Evolutionary conservation across 2,113 vertebrate species (phyloP), one percentile per base, ranked within the genome.

Genomic region (Otocyon megalotis): DNA sequence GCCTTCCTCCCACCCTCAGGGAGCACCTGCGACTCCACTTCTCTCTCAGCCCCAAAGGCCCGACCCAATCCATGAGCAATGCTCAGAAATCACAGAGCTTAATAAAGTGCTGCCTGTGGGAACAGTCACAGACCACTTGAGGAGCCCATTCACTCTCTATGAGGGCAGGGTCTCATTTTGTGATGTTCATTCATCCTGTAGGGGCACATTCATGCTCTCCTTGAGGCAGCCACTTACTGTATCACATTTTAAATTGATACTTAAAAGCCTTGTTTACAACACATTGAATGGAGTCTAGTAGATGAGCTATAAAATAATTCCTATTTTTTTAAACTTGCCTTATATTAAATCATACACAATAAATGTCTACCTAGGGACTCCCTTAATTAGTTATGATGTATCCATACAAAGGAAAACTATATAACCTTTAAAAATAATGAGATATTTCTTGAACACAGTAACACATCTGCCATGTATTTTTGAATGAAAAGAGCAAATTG

Each of bases 61-160:
- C 1, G 8, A 48, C 48, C 76, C 50, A 26, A 0, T 8, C 77
- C 32, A 5, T 0, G 13, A 76, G 65, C 77, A 67, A 56, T 5
- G 15, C 35, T 83, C 50, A 3, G n/a, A 56, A 60, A 24, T 35
- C 24, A 24, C 17, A 3, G 26, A 48, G 22, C 6, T 56, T 82
- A 22, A 63, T 8, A 81, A 14, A n/a, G 24, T 5, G 13, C 16
- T 14, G 71, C 30, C 35, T 15, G 8, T 0, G 14, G 65, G 13
- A 9, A 26, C 5, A 22, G 10, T 54, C 32, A 24, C 0, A 17
- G 15, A 35, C 43, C 10, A 0, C 8, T 8, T 32, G 0, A 24
- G 69, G 20, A 48, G 30, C 19, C 3, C 5, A 16, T 32, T 28
- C 63, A 15, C 32, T n/a, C 30, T 30, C 67, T 17, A 17, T 30